These are phyloP conservation scores for Nycticorax nycticorax DNA, from an alignment of 2,113 vertebrate species.

Conservation along the genomic window DNA sequence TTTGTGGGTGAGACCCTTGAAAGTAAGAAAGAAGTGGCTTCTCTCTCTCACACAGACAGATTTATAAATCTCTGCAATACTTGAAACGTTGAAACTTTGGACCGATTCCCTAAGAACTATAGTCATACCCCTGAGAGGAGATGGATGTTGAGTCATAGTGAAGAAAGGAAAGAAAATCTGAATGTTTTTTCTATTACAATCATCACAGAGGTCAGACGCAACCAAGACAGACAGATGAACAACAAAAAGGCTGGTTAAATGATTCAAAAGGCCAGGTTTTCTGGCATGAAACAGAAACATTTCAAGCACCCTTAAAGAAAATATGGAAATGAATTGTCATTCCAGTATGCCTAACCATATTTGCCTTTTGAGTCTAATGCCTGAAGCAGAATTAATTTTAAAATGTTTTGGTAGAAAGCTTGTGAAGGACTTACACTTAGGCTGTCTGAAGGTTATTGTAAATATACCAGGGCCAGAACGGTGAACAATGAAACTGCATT, in stretches of 20 bases:
- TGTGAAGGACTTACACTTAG: background rate
- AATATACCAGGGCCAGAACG: background rate
- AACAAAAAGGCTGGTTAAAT: slow-evolving; percentile 44
- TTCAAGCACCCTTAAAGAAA: background rate
- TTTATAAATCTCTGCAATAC: background rate
- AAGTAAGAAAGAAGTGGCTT: background rate
- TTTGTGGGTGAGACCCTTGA: background rate
- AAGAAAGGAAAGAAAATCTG: slow-evolving; percentile 48
- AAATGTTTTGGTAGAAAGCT: background rate
- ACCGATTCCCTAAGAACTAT: slow-evolving; percentile 20
- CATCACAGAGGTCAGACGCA: slow-evolving; percentile 22
- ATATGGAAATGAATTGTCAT: background rate
- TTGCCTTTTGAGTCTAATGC: background rate
- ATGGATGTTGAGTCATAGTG: slow-evolving; percentile 59
- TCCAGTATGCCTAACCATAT: background rate
- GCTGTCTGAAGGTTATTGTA: background rate
- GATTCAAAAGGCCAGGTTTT: slow-evolving; percentile 27
- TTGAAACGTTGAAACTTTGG: slow-evolving; percentile 23
- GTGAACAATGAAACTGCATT: background rate
- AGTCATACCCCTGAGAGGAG: slow-evolving; percentile 47
- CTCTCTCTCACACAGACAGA: background rate
- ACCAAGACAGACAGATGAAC: slow-evolving; percentile 37
- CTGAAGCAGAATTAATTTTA: background rate
- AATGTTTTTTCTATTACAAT: slow-evolving; percentile 45
- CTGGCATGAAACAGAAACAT: background rate